These are phyloP conservation scores for Agrilus biguttatus DNA, from an alignment of 2,888 invertebrate species.

Conservation along the genomic window DNA sequence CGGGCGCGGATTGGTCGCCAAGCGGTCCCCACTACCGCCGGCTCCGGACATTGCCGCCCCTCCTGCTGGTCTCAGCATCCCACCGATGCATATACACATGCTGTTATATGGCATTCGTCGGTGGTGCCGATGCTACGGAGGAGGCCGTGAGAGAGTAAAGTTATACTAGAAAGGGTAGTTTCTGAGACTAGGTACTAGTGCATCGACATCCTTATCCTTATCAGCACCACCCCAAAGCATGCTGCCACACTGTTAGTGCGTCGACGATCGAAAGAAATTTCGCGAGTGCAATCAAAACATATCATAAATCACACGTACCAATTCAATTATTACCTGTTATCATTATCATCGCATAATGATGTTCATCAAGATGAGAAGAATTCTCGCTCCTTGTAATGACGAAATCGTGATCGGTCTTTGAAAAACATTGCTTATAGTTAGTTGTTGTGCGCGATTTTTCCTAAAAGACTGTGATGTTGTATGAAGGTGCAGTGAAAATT, in stretches of 20 bases:
- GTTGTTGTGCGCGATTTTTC: too few species aligned
- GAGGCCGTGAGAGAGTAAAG: slow-evolving; percentile 6
- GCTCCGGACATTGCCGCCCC: slow-evolving; percentile 21
- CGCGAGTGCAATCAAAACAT: slow-evolving; percentile 3
- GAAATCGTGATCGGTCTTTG: too few species aligned
- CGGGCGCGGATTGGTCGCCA: slow-evolving; percentile 13
- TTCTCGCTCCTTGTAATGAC: too few species aligned
- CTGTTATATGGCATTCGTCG: slow-evolving; percentile 29
- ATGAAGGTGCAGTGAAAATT: slow-evolving; percentile 14
- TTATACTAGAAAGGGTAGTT: too few species aligned
- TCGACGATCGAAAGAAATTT: too few species aligned
- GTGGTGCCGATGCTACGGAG: slow-evolving; percentile 22
- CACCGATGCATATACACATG: slow-evolving; percentile 27
- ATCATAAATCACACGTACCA: neutral
- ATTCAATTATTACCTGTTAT: neutral
- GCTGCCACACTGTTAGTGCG: too few species aligned
- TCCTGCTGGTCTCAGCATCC: slow-evolving; percentile 24
- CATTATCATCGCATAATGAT: too few species aligned
- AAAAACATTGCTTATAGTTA: too few species aligned
- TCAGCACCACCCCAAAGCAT: too few species aligned
- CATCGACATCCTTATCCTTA: too few species aligned
- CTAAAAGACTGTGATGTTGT: neutral
- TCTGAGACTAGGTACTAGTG: too few species aligned
- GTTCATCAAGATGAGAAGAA: too few species aligned
- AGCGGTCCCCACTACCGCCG: slow-evolving; percentile 13